Base-by-base conservation (phyloP, 2,888 invertebrate genomes). In the Leptarthrus brevirostris region DNA sequence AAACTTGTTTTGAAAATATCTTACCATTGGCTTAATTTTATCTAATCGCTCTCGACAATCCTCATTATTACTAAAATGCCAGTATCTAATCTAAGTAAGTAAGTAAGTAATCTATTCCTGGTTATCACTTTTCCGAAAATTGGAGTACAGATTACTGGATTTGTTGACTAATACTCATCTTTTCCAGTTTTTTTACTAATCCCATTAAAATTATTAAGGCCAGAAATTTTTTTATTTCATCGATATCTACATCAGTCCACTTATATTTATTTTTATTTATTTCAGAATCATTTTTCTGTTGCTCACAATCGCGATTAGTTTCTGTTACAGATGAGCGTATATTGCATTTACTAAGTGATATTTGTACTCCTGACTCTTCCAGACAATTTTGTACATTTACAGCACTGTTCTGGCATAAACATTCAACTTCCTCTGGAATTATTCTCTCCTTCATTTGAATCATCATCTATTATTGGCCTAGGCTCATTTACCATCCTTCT, bases 381-480 rank as follows among this genome's bases (percentile, higher is more conserved):
- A 20, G 10, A 53, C 26, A 24, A 22, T 53, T 22, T 53, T 53
- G 53, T 24, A 53, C 24, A 53, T 53, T 53, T 10, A 53, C 26
- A 53, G n/a, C 26, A 53, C 1, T 53, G 24, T 53, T 24, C 53
- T 20, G 53, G 26, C 53, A 53, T 24, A 24, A 24, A 20, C 53
- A 53, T 53, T 53, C 22, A 22, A 53, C 26, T 6, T 53, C 53
- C 26, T 0, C 90, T 90, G 30, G 30, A 30, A 30, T 30, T 30
- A 30, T 30, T 30, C 30, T 30, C 30, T 8, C 8, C 30, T 30
- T 30, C 30, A 30, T 30, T 8, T 3, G 30, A 30, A 30, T 30
- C 30, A 30, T 30, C 30, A 30, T 30, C 30, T 5, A 30, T 30
- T 30, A 30, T 8, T 30, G 30, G 30, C 8, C 30, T 30, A 30